Evolutionary conservation across 1,140 invertebrate genomes (phyloP), one percentile per base, ranked within the genome.

Genomic region (Rhynchophorus ferrugineus): DNA sequence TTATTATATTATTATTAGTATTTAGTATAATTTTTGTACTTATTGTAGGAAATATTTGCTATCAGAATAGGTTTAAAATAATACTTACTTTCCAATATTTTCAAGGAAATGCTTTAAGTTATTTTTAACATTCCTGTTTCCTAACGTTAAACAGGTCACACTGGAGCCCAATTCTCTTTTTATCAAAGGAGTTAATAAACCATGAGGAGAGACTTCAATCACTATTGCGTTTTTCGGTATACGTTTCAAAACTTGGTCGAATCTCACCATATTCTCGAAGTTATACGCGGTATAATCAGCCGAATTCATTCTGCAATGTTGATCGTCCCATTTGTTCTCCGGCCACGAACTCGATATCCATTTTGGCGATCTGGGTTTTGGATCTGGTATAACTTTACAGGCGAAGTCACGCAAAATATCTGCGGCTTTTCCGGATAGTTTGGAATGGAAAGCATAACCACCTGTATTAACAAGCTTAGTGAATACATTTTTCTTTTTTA

Each of bases 231-330:
- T 83, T 29, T 73, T 69, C 0, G 89, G 90, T 18, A 95, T 80
- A 45, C 85, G 71, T 3, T 75, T 71, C 1, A 87, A 71, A 1
- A 83, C 84, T 68, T 93, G 87, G 61, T 92, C 83, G 63, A 95
- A 95, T 1, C 91, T 70, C 0, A 95, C 91, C 17, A 87, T 80
- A 56, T 69, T 81, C 39, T 91, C 69, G 6, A 95, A 72, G 68
- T 95, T 97, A 66, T 95, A 94, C 0, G 89, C 89, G 62, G 91
- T 88, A 65, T 97, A 97, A 58, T 91, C 87, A 1, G 91, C 84
- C 0, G 89, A 94, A 1, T 83, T 91, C 2, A 78, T 65, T 48
- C 79, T 73, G 1, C 83, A 80, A 3, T 78, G 67, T 0, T 80
- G 64, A 6, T 78, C 72, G 11, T 80, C 75, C 91, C 89, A 93